Percentiles rank a stretch among this genome's conserved stretches.
Conservation (phyloP, 2,113 vertebrate genomes). For the Panthera uncia region DNA sequence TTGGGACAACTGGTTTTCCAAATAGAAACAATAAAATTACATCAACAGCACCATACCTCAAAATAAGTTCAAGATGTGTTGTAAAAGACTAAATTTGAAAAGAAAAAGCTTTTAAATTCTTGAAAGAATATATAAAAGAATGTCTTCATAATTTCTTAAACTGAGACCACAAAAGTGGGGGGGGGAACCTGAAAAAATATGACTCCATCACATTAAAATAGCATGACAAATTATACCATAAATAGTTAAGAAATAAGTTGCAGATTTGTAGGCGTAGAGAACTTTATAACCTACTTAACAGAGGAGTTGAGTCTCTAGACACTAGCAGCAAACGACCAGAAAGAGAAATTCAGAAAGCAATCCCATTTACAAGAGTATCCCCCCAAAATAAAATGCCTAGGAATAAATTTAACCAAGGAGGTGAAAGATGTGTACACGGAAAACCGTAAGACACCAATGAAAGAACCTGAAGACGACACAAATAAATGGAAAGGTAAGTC, state of each 20-base stretch:
- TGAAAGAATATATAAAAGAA: background rate
- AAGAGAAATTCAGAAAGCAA: background rate
- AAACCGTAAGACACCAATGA: background rate
- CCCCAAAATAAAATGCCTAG: background rate
- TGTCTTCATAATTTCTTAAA: slow-evolving; percentile 21
- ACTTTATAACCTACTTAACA: no score
- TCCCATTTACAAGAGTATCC: background rate
- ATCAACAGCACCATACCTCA: background rate
- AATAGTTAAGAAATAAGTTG: background rate
- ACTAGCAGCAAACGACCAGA: background rate
- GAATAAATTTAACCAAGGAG: background rate
- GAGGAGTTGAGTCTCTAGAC: background rate
- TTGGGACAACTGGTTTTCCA: background rate
- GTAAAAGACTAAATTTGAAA: background rate
- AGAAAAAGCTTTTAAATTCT: background rate
- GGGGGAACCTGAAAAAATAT: background rate
- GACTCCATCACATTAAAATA: background rate
- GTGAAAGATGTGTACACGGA: background rate
- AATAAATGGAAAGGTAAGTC: background rate
- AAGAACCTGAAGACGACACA: background rate
- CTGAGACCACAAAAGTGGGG: background rate
- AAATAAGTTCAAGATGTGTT: slow-evolving; percentile 5
- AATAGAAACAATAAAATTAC: background rate
- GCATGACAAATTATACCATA: background rate
- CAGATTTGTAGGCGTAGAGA: background rate